phyloP scores from a whole-genome alignment of 30 jellyfish, hydroid and myxozoan species.

The Haliclystus octoradiatus region DNA sequence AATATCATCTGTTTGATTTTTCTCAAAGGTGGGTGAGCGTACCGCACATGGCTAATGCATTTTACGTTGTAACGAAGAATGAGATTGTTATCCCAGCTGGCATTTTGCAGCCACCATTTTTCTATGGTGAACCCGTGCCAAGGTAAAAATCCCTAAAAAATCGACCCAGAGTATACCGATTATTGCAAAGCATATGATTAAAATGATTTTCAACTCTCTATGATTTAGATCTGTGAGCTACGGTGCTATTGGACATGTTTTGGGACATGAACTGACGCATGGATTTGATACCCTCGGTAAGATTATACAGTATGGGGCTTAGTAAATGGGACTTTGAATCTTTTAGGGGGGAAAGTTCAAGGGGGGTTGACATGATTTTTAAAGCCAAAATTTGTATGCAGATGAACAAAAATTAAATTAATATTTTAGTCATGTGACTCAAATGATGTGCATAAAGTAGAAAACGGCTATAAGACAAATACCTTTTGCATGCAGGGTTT shows the following conservation, averaged over 20 bases:
- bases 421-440: too few species aligned
- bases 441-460: too few species aligned
- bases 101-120: slow-evolving; percentile 90
- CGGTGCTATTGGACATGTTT: slow-evolving; percentile 97
- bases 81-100: slow-evolving; percentile 99
- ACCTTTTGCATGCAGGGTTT: too few species aligned
- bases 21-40: slow-evolving; percentile 95
- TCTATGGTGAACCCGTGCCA: slow-evolving; percentile 92
- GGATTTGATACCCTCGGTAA: slow-evolving; percentile 95
- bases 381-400: too few species aligned
- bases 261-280: slow-evolving; percentile 96
- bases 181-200: too few species aligned
- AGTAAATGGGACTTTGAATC: not conserved
- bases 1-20: too few species aligned
- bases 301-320: not conserved
- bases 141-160: slow-evolving; percentile 70
- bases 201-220: too few species aligned
- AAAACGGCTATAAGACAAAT: too few species aligned
- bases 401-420: too few species aligned
- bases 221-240: slow-evolving; percentile 89
- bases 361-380: too few species aligned
- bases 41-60: slow-evolving; percentile 99
- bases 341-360: too few species aligned
- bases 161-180: too few species aligned
- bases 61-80: slow-evolving; percentile 90